Conservation (phyloP, 2,888 invertebrate genomes). For the Drosophila mimetica region DNA sequence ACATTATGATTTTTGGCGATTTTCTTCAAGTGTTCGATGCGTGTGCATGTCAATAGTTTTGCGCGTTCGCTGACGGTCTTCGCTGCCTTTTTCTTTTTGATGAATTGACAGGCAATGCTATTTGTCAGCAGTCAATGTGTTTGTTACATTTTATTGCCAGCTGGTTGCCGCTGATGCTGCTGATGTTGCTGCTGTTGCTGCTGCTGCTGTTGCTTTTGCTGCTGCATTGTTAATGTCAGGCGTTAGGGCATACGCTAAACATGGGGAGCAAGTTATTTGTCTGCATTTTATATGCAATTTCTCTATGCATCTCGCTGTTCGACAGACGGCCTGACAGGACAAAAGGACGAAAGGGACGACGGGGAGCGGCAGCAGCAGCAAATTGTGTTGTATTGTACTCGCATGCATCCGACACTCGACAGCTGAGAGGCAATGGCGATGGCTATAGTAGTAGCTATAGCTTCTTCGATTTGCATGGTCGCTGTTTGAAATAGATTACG, state of each 20-base stretch:
- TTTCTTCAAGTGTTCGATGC: slow-evolving; percentile 26
- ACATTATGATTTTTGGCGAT: too few relatives aligned
- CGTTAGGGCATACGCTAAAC: slow-evolving; percentile 56
- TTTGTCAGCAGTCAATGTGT: slow-evolving; percentile 84
- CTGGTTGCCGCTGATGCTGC: slow-evolving; percentile 54
- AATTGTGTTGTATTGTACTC: slow-evolving; percentile 74
- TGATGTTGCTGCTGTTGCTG: slow-evolving; percentile 40
- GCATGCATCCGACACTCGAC: slow-evolving; percentile 56
- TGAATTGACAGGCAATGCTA: slow-evolving; percentile 84
- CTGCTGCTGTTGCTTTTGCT: slow-evolving; percentile 51
- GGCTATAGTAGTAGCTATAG: slow-evolving; percentile 21
- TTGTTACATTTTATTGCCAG: slow-evolving; percentile 83
- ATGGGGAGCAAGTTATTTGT: slow-evolving; percentile 64
- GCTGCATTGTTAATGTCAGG: slow-evolving; percentile 75
- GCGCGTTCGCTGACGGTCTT: slow-evolving; percentile 45
- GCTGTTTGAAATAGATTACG: slow-evolving; percentile 72
- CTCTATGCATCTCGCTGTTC: slow-evolving; percentile 55
- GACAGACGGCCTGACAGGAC: slow-evolving; percentile 55
- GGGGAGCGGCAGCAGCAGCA: slow-evolving; percentile 45
- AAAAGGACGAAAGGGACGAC: slow-evolving; percentile 15
- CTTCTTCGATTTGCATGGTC: slow-evolving; percentile 70
- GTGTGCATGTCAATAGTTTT: slow-evolving; percentile 60
- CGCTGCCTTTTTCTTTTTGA: slow-evolving; percentile 71
- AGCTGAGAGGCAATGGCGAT: slow-evolving; percentile 44
- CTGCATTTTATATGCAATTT: slow-evolving; percentile 75